A percentile compares a stretch with the other conserved stretches of the same genome.
phyloP scores from a whole-genome alignment of 2,113 vertebrate genomes.

The Galemys pyrenaicus region DNA sequence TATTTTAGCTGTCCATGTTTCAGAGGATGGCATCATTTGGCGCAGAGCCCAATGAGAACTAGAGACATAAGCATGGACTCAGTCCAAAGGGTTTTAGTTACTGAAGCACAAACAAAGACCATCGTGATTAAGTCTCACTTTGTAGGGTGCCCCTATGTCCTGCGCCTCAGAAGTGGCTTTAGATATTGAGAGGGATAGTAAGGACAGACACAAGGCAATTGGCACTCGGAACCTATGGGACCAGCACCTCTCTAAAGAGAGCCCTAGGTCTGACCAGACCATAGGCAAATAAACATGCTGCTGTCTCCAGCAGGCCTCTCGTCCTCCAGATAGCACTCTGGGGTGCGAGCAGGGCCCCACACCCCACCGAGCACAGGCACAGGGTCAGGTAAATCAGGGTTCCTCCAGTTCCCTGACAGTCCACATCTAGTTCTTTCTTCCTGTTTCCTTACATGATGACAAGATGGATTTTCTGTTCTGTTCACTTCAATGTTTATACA shows the following conservation, averaged over 20 bases:
- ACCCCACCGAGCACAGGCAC: neutral
- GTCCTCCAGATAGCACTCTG: neutral
- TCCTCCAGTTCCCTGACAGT: slow-evolving; percentile 43
- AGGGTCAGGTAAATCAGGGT: slow-evolving; percentile 2
- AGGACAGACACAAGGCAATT: neutral
- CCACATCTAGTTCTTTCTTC: slow-evolving; percentile 55
- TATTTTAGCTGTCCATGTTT: neutral
- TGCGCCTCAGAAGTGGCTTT: neutral
- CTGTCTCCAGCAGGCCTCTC: neutral
- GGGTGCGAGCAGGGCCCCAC: neutral
- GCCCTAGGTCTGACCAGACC: neutral
- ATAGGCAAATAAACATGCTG: neutral
- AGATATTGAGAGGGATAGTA: neutral
- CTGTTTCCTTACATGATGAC: slow-evolving; percentile 58
- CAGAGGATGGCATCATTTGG: neutral
- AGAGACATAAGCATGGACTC: neutral
- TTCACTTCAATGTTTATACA: slow-evolving; percentile 62
- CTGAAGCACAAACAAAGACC: neutral
- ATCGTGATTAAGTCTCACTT: neutral
- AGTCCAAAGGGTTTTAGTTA: neutral
- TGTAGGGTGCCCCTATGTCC: neutral
- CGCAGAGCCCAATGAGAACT: neutral
- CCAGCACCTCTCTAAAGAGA: neutral
- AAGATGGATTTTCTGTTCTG: slow-evolving; percentile 79
- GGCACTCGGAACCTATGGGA: neutral